These are phyloP conservation scores for Alviniconcha strummeri DNA, from an alignment of 2,888 invertebrate species.

Conservation along the genomic window DNA sequence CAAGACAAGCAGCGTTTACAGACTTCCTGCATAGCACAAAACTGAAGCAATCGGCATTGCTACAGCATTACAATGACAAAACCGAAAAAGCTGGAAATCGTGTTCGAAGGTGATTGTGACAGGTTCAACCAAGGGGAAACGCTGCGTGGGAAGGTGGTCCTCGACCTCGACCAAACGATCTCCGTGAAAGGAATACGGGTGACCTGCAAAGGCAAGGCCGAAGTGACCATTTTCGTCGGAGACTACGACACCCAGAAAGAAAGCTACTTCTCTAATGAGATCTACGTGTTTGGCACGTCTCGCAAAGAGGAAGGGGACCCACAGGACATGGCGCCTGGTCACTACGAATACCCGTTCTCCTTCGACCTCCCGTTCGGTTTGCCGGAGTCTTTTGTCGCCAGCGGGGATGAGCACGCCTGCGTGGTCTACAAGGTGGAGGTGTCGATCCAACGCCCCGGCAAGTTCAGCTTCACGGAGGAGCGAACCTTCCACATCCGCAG, in stretches of 20 bases:
- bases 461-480: background rate
- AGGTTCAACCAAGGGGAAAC: background rate
- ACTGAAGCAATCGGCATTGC: too few relatives aligned
- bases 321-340: background rate
- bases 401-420: background rate
- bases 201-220: constrained; percentile 3
- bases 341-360: constrained; percentile 1
- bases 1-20: too few relatives aligned
- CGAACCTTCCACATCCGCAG: background rate
- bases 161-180: background rate
- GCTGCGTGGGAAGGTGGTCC: background rate
- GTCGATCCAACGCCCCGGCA: background rate
- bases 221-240: constrained; percentile 20
- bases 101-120: background rate
- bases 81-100: background rate
- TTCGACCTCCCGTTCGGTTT: background rate
- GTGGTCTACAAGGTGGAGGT: background rate
- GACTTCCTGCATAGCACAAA: too few relatives aligned
- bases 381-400: background rate
- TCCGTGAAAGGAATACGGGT: background rate
- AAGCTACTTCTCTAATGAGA: constrained; percentile 8
- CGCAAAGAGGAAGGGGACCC: background rate
- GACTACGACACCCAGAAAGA: constrained; percentile 14
- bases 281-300: background rate
- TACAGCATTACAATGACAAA: background rate